A percentile compares a stretch with the other conserved stretches of the same genome.
Conservation (phyloP, 23 tunicate species). For the Halocynthia roretzi region DNA sequence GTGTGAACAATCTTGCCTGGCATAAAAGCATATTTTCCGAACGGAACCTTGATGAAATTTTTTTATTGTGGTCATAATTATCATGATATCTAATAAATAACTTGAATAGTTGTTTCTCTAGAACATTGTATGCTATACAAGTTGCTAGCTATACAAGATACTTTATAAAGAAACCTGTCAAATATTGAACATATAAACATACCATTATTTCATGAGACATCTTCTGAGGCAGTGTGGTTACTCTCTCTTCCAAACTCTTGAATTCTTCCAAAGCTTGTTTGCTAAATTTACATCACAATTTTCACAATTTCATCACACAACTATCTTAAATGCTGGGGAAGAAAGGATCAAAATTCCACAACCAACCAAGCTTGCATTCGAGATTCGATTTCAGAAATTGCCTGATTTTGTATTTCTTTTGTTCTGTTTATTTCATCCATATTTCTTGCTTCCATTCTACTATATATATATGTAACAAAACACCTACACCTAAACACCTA, state of each 20-base stretch:
- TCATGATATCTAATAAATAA: too few relatives aligned
- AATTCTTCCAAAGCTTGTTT: conserved; percentile 37
- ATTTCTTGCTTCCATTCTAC: background rate
- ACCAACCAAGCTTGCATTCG: conserved; percentile 8
- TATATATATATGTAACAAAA: background rate
- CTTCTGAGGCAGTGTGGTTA: conserved; percentile 66
- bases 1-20: conserved; percentile 88
- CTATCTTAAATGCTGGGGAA: background rate
- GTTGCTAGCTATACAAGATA: too few relatives aligned
- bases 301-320: background rate
- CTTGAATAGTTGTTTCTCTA: too few relatives aligned
- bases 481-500: background rate
- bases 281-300: conserved; percentile 20
- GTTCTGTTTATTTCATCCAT: conserved; percentile 14
- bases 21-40: conserved; percentile 70
- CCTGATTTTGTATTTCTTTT: conserved; percentile 13
- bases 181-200: background rate
- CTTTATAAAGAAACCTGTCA: too few relatives aligned
- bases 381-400: conserved; percentile 2
- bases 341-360: conserved; percentile 4
- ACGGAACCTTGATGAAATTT: conserved; percentile 41
- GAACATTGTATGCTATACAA: too few relatives aligned
- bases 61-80: too few relatives aligned
- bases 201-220: conserved; percentile 68
- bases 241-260: conserved; percentile 21